These are phyloP conservation scores for Mormoops blainvillei DNA, from an alignment of 2,113 vertebrate species.

Conservation along the genomic window DNA sequence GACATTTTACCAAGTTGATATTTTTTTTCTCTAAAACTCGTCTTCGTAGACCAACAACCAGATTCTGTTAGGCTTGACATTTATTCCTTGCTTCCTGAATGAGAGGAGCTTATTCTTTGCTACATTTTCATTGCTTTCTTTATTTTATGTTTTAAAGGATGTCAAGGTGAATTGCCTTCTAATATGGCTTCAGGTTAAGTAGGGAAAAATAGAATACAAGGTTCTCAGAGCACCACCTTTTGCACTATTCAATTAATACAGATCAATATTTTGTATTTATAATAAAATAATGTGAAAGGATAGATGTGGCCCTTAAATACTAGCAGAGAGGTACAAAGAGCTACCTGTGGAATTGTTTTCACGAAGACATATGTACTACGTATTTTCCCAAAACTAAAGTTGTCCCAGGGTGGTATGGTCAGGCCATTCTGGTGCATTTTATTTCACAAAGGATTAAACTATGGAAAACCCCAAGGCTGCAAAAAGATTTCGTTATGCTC, in stretches of 20 bases:
- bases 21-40: constrained; percentile 74
- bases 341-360: neutral
- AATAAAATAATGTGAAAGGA: neutral
- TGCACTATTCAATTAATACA: constrained; percentile 78
- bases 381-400: neutral
- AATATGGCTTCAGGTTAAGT: constrained; percentile 74
- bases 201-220: constrained; percentile 64
- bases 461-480: neutral
- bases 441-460: constrained; percentile 28
- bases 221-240: constrained; percentile 73
- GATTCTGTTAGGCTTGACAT: constrained; percentile 70
- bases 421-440: neutral
- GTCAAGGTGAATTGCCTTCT: constrained; percentile 76
- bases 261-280: constrained; percentile 66
- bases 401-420: neutral
- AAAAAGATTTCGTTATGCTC: constrained; percentile 3
- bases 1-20: constrained; percentile 71
- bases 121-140: constrained; percentile 78
- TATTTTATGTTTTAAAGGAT: constrained; percentile 76
- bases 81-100: constrained; percentile 73
- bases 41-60: constrained; percentile 69
- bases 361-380: neutral
- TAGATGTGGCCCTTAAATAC: neutral
- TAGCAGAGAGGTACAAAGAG: neutral
- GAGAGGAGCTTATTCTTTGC: constrained; percentile 72